A percentile compares a stretch with the other conserved stretches of the same genome.
Conservation (phyloP, 1,140 invertebrate genomes). For the Procambarus clarkii region DNA sequence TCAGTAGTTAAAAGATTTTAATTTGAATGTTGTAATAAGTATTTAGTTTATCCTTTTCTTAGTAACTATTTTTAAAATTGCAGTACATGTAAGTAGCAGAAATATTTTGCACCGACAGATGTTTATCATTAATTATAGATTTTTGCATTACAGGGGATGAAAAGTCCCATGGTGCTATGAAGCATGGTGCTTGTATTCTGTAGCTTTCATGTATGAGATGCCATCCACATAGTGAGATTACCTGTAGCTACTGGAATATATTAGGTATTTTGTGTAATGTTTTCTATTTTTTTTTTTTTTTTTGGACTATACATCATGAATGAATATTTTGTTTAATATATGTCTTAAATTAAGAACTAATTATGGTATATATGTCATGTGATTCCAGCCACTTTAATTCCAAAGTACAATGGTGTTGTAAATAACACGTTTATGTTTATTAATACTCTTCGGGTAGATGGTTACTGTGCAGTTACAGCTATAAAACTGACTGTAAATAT, state of each 20-base stretch:
- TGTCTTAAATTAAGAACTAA: too few relatives aligned
- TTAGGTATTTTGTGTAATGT: slow-evolving; percentile 43
- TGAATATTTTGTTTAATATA: too few relatives aligned
- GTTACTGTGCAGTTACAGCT: too few relatives aligned
- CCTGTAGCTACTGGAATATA: slow-evolving; percentile 19
- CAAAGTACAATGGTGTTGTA: too few relatives aligned
- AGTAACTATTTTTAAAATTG: too few relatives aligned
- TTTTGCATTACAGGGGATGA: slow-evolving; percentile 56
- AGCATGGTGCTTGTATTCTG: slow-evolving; percentile 60
- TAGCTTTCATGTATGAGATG: slow-evolving; percentile 52
- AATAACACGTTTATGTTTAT: too few relatives aligned
- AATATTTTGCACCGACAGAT: slow-evolving; percentile 20
- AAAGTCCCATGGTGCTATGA: slow-evolving; percentile 39
- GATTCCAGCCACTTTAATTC: too few relatives aligned
- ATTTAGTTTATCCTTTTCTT: neutral
- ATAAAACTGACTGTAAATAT: too few relatives aligned
- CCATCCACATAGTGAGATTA: slow-evolving; percentile 31
- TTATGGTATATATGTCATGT: too few relatives aligned
- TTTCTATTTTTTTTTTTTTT: neutral
- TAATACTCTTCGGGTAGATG: too few relatives aligned
- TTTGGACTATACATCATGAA: neutral
- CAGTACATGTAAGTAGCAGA: too few relatives aligned
- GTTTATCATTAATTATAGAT: slow-evolving; percentile 45
- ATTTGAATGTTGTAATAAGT: neutral
- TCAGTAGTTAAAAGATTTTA: neutral